These are phyloP conservation scores for Melanogrammus aeglefinus DNA, from an alignment of 2,797 vertebrate genomes.

Conservation along the genomic window DNA sequence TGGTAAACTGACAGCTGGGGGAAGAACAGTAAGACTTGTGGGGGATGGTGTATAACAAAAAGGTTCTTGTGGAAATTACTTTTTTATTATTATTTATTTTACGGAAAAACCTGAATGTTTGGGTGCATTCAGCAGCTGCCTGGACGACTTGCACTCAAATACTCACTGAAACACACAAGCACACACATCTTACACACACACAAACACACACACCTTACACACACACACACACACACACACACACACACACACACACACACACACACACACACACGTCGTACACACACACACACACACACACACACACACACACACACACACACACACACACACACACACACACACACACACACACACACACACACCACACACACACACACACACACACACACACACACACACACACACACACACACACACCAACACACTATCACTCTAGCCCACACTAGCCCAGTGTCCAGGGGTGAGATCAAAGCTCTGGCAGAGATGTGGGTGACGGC, in stretches of 20 bases:
- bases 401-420: too few species aligned
- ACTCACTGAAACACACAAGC: neutral
- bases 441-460: constrained; percentile 12
- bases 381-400: neutral
- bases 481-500: constrained; percentile 47
- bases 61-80: neutral
- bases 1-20: constrained; percentile 40
- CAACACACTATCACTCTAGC: neutral
- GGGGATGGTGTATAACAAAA: constrained; percentile 20
- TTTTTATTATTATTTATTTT: neutral
- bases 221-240: neutral
- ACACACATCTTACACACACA: neutral
- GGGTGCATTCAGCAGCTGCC: neutral
- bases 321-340: neutral
- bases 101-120: neutral
- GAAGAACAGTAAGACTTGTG: constrained; percentile 5
- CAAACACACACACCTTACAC: neutral
- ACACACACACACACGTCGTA: too few species aligned
- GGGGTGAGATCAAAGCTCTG: constrained; percentile 46
- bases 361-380: constrained; percentile 3
- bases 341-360: neutral
- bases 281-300: too few species aligned
- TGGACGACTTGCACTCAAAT: neutral
- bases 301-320: neutral
- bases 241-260: neutral